Evolutionary conservation across 2,113 vertebrate species (phyloP).

Genomic region (Athene noctua): DNA sequence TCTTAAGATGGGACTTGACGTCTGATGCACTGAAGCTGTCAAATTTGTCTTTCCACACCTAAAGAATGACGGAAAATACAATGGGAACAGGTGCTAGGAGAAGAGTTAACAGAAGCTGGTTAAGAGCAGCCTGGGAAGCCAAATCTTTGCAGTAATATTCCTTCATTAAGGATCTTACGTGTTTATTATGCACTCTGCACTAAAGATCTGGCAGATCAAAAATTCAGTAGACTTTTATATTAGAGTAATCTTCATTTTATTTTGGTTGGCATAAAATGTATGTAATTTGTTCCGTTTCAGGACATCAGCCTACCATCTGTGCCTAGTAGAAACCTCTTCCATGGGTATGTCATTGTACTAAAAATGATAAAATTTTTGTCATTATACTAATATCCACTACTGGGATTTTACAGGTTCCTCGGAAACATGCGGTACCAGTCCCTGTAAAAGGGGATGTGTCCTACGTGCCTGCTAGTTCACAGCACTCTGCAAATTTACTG

Average conservation of each 20-base stretch:
- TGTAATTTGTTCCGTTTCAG: neutral
- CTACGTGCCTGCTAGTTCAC: neutral
- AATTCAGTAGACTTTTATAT: neutral
- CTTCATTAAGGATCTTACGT: neutral
- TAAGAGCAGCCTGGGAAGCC: neutral
- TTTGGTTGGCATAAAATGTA: neutral
- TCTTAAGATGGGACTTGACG: neutral
- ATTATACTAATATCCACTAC: neutral
- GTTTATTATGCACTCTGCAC: neutral
- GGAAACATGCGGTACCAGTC: neutral
- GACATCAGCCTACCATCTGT: neutral
- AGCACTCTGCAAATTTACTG: neutral
- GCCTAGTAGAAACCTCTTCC: neutral
- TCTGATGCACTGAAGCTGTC: neutral
- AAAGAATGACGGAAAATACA: neutral
- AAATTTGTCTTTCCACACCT: neutral
- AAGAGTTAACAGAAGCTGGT: neutral
- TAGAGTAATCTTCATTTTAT: neutral
- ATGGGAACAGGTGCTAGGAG: fast-evolving
- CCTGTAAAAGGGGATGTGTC: neutral
- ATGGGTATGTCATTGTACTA: neutral
- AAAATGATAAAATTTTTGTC: neutral
- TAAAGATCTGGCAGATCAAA: neutral
- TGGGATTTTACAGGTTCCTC: neutral
- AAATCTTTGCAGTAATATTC: neutral